Percentiles rank a stretch among this genome's conserved stretches.
phyloP scores from a whole-genome alignment of 30 jellyfish, hydroid and myxozoan species.

The Aurelia aurita complex sp. Pacific region DNA sequence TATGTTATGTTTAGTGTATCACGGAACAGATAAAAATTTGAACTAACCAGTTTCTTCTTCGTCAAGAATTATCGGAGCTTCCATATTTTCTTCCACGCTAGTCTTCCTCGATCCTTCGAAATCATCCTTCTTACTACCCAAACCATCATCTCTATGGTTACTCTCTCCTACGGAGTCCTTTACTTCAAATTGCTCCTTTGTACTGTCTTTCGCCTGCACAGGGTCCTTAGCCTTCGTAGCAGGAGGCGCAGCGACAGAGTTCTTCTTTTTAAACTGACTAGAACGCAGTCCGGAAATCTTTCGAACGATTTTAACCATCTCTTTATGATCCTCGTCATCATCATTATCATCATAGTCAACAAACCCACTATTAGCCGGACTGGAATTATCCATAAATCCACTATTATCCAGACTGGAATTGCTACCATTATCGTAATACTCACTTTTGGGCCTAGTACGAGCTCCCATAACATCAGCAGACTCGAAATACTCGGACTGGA shows the following conservation, averaged over 20 bases:
- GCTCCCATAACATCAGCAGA: background rate
- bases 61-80: background rate
- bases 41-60: background rate
- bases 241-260: background rate
- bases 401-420: background rate
- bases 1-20: no score
- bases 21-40: no score
- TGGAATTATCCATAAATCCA: no score
- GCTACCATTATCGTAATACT: background rate
- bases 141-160: no score
- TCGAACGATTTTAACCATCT: constrained; percentile 56
- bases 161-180: no score
- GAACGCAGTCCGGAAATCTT: constrained; percentile 61
- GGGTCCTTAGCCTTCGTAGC: no score
- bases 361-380: background rate
- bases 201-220: no score
- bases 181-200: no score
- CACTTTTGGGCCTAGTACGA: constrained; percentile 31
- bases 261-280: constrained; percentile 41
- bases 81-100: background rate
- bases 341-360: constrained; percentile 37
- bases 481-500: constrained; percentile 29
- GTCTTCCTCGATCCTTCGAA: background rate
- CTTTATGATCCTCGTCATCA: constrained; percentile 57
- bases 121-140: no score